Evolutionary conservation across 2,113 vertebrate genomes (phyloP).

Genomic region (Callipepla californica): DNA sequence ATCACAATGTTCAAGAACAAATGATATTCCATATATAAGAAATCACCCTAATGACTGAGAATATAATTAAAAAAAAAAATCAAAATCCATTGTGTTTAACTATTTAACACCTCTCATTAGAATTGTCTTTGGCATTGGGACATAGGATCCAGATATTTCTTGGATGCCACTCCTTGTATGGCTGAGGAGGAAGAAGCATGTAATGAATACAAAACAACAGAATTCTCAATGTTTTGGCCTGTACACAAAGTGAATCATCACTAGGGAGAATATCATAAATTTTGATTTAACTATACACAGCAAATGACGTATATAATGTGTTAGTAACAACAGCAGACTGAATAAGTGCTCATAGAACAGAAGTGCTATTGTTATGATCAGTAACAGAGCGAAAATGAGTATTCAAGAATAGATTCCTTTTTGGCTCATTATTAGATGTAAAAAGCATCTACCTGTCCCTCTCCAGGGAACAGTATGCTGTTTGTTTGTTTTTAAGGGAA

Average conservation of each 20-base stretch:
- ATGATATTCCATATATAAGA: background rate
- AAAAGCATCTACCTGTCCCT: background rate
- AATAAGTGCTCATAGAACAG: background rate
- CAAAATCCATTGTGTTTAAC: background rate
- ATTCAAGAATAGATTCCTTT: background rate
- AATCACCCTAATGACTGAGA: background rate
- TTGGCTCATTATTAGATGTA: background rate
- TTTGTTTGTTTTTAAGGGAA: background rate
- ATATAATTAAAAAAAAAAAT: background rate
- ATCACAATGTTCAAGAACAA: background rate
- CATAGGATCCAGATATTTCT: background rate
- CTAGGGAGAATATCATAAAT: background rate
- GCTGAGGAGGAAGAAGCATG: rapidly evolving
- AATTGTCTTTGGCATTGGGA: background rate
- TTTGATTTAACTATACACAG: background rate
- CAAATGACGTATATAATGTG: background rate
- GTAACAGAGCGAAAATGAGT: background rate
- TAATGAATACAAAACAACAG: background rate
- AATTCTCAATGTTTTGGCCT: background rate
- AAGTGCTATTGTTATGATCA: background rate
- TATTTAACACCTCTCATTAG: background rate
- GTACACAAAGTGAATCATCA: background rate
- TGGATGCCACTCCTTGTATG: background rate
- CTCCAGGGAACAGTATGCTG: background rate
- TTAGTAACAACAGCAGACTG: background rate